These are phyloP conservation scores for Philhelius pedissequus DNA, from an alignment of 2,888 invertebrate species.

Conservation along the genomic window DNA sequence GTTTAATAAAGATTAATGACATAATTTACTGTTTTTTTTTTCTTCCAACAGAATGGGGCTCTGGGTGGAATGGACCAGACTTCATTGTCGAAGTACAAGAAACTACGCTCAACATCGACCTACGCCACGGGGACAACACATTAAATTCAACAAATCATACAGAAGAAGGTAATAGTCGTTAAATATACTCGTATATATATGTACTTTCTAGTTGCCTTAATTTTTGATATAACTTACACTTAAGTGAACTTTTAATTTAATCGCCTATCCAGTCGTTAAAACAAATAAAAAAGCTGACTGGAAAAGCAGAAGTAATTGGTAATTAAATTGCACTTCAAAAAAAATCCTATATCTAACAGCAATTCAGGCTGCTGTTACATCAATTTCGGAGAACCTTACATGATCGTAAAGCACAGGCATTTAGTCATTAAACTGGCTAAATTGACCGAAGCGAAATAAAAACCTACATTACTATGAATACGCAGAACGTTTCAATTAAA, in stretches of 20 bases:
- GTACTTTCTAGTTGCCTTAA: not conserved
- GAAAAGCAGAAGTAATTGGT: not conserved
- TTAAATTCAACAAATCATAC: slow-evolving; percentile 64
- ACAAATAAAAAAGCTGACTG: not conserved
- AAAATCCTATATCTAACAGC: slow-evolving; percentile 9
- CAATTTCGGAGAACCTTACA: not conserved
- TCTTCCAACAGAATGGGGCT: slow-evolving; percentile 76
- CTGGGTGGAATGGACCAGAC: slow-evolving; percentile 77
- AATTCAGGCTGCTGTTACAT: slow-evolving; percentile 16
- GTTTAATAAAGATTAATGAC: not conserved
- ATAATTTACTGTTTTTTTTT: too few relatives aligned
- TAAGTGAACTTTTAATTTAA: slow-evolving; percentile 8
- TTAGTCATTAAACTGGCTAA: slow-evolving; percentile 18
- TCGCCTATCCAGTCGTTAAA: not conserved
- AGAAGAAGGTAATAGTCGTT: slow-evolving; percentile 69
- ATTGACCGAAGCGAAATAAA: slow-evolving; percentile 21
- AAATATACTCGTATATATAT: too few relatives aligned
- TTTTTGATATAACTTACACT: not conserved
- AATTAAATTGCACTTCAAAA: slow-evolving; percentile 19
- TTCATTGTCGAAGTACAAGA: slow-evolving; percentile 78
- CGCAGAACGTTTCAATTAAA: not conserved
- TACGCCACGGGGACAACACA: slow-evolving; percentile 71
- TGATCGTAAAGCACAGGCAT: slow-evolving; percentile 12
- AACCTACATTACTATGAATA: slow-evolving; percentile 4
- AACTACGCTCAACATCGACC: slow-evolving; percentile 74